Conservation (phyloP, 2,113 vertebrate genomes). For the Marmota flaviventris region DNA sequence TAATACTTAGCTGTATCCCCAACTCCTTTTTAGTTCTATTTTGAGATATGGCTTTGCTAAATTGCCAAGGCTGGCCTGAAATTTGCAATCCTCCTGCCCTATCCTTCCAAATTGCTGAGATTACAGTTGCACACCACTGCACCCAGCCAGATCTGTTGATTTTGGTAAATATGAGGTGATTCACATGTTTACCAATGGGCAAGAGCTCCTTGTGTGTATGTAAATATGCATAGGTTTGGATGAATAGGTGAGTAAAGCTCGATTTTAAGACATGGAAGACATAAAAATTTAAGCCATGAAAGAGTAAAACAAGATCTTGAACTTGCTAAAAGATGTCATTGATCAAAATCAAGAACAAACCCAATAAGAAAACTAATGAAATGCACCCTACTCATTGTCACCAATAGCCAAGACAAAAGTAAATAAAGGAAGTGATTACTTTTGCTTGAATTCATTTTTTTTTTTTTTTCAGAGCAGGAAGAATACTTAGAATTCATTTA, state of each 20-base stretch:
- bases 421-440: neutral
- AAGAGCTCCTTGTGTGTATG: neutral
- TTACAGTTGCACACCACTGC: too few species aligned
- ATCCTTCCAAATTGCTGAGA: too few species aligned
- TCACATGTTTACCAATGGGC: neutral
- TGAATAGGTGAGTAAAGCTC: neutral
- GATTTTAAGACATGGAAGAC: neutral
- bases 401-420: neutral
- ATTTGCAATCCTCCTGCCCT: too few species aligned
- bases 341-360: neutral
- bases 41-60: too few species aligned
- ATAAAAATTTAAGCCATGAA: neutral
- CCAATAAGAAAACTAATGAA: neutral
- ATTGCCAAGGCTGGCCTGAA: too few species aligned
- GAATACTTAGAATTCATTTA: neutral
- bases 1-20: too few species aligned
- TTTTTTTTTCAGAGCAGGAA: conserved; percentile 10
- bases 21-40: too few species aligned
- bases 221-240: neutral
- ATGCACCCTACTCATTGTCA: neutral
- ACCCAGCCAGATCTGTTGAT: neutral
- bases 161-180: neutral
- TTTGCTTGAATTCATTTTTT: neutral
- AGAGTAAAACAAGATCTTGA: neutral
- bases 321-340: neutral